These are phyloP conservation scores for Tursiops truncatus DNA, from an alignment of 2,113 vertebrate genomes.

Conservation along the genomic window DNA sequence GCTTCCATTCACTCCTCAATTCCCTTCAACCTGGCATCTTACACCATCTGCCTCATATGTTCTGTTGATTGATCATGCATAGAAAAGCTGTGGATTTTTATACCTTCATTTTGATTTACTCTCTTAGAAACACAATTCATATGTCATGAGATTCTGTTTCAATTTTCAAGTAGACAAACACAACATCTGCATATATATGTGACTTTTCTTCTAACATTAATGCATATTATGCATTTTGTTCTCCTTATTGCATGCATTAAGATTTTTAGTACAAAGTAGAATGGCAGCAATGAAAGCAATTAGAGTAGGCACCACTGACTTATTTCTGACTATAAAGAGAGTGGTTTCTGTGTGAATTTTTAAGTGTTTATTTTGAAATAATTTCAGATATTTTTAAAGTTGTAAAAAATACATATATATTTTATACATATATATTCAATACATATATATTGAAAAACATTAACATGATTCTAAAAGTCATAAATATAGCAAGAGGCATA, in stretches of 20 bases:
- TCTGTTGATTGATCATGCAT: neutral
- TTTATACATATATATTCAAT: neutral
- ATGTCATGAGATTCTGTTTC: neutral
- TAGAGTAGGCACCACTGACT: neutral
- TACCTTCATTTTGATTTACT: neutral
- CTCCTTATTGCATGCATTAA: neutral
- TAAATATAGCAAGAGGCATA: neutral
- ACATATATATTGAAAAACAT: neutral
- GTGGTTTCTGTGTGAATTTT: neutral
- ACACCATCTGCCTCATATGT: neutral
- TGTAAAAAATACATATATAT: neutral
- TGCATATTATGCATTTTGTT: neutral
- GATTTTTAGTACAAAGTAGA: neutral
- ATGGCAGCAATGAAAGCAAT: neutral
- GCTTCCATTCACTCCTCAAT: neutral
- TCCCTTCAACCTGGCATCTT: neutral
- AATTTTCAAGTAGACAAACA: slow-evolving; percentile 20
- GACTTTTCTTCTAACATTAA: neutral
- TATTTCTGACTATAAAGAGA: neutral
- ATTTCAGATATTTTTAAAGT: neutral
- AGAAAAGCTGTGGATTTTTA: neutral
- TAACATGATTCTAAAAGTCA: neutral
- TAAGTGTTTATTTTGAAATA: slow-evolving; percentile 4
- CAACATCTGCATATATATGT: neutral
- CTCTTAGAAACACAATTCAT: neutral